Evolutionary conservation across 2,888 invertebrate genomes (phyloP).

Genomic region (Theretra japonica): DNA sequence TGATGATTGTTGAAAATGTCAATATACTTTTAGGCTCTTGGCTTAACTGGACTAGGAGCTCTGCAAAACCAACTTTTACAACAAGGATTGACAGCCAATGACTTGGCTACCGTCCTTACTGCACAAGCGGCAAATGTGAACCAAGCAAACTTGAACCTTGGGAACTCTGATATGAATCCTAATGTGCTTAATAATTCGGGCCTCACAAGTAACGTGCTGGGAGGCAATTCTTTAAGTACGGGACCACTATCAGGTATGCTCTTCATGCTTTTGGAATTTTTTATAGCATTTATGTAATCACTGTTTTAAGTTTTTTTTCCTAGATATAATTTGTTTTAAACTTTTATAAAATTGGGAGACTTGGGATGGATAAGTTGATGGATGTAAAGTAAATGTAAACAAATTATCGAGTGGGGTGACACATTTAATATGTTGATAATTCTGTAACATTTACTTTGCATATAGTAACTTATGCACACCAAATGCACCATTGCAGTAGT

Average conservation of each 20-base stretch:
- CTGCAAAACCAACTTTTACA: conserved; percentile 79
- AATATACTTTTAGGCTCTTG: conserved; percentile 67
- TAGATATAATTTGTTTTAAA: not conserved
- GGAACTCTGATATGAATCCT: conserved; percentile 56
- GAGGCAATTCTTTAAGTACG: conserved; percentile 64
- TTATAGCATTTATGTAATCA: not conserved
- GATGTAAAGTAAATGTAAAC: too few relatives aligned
- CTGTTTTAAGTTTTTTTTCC: not conserved
- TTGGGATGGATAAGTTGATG: too few relatives aligned
- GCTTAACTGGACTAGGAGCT: conserved; percentile 76
- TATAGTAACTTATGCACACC: too few relatives aligned
- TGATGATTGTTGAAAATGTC: not conserved
- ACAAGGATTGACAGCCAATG: conserved; percentile 78
- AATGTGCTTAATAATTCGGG: conserved; percentile 56
- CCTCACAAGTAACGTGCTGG: conserved; percentile 58
- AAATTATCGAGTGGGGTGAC: too few relatives aligned
- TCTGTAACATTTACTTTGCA: too few relatives aligned
- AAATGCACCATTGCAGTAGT: too few relatives aligned
- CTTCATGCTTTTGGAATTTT: not conserved
- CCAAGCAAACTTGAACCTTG: conserved; percentile 59
- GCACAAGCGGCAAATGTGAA: conserved; percentile 66
- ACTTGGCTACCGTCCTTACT: conserved; percentile 71
- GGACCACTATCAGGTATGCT: conserved; percentile 72
- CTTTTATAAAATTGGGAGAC: not conserved
- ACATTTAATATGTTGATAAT: too few relatives aligned